Evolutionary conservation across 1,140 invertebrate genomes (phyloP), one percentile per base, ranked within the genome.

Genomic region (Gryllus bimaculatus): DNA sequence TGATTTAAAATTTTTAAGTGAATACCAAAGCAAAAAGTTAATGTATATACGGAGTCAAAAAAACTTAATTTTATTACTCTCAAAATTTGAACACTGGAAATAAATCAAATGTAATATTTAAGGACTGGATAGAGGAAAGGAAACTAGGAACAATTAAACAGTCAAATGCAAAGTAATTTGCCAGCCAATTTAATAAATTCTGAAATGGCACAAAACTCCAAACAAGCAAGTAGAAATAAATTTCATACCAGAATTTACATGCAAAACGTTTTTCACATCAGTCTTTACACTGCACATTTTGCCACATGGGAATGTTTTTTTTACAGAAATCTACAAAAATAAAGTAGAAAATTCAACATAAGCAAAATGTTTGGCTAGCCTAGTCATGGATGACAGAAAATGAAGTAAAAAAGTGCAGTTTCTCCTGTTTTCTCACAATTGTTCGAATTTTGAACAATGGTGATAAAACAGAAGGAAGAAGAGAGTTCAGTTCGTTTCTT

Each of bases 141-240:
- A 39, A 39, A 39, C 5, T 39, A 39, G 26, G 26, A 39, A 39
- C 26, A 39, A 39, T 39, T 1, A 39, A 39, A 39, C 26, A 39
- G 26, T 5, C 1, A 39, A 39, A 39, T 39, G 26, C 26, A 39
- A 66, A 13, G 54, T 66, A 48, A 77, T 47, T 77, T 77, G 76
- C 0, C 76, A 77, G 76, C 76, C 75, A 13, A 48, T 77, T 77
- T 77, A 77, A 77, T 77, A 75, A 47, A 15, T 15, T n/a, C 20
- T 47, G 39, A 77, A 77, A 77, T 77, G 76, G 76, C 76, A 77
- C 76, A 77, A 39, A 39, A 77, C 48, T 77, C 48, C 15, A 77
- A 20, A 77, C 8, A n/a, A 18, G 18, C 10, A 48, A 48, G 47
- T 47, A 75, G 8, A 75, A 74, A 74, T 6, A 39, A 76, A 47